A percentile compares a stretch with the other conserved stretches of the same genome.
Evolutionary conservation across 2,888 invertebrate genomes (phyloP).

Genomic region (Schizaphis graminum): DNA sequence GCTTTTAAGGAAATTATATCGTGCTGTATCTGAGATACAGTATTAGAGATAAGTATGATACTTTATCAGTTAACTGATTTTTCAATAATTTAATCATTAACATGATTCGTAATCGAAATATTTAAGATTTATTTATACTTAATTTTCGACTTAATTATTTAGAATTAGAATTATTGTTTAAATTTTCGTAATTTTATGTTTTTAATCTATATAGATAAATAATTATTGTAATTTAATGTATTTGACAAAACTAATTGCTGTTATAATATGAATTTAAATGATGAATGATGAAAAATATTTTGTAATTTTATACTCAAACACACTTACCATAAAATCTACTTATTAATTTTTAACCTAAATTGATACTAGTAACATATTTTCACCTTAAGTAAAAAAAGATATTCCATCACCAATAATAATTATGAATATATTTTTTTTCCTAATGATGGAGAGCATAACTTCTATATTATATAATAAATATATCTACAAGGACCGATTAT

Average conservation of each 20-base stretch:
- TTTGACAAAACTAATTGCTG: background rate
- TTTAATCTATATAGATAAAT: background rate
- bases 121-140: background rate
- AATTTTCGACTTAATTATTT: background rate
- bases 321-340: constrained; percentile 1
- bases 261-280: background rate
- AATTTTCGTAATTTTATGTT: background rate
- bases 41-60: too few species aligned
- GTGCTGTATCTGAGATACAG: background rate
- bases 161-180: background rate
- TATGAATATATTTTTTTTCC: background rate
- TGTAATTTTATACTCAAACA: background rate
- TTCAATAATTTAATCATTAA: background rate
- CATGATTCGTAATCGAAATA: background rate
- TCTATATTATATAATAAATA: background rate
- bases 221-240: background rate
- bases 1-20: background rate
- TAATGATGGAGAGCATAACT: background rate
- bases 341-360: background rate
- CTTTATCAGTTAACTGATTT: background rate
- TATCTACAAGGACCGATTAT: too few species aligned
- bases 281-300: background rate
- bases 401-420: background rate
- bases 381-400: background rate
- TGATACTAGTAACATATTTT: background rate